These are phyloP conservation scores for Anguilla marmorata DNA, from an alignment of 2,797 vertebrate species.

Conservation along the genomic window DNA sequence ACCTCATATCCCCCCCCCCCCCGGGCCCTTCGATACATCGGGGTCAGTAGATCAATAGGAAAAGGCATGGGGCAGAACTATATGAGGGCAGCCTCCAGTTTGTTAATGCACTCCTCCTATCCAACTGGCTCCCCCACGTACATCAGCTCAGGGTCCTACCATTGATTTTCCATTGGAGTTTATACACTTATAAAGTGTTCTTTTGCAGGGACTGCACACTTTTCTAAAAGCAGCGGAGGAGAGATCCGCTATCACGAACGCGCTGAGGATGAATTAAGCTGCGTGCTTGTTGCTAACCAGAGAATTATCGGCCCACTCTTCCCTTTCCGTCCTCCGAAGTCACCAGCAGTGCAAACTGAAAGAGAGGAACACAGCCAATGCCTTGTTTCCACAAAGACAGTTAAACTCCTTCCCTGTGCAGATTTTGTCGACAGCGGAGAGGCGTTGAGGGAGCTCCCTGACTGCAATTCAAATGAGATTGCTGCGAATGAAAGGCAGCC, in stretches of 20 bases:
- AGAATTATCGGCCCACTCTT: background rate
- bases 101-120: background rate
- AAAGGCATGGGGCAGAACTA: background rate
- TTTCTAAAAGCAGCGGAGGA: background rate
- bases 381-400: background rate
- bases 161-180: background rate
- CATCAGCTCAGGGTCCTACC: background rate
- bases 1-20: background rate
- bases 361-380: background rate
- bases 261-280: background rate
- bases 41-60: background rate
- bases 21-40: background rate
- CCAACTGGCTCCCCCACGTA: background rate
- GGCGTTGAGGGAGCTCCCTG: background rate
- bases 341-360: background rate
- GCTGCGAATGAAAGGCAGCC: background rate
- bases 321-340: background rate
- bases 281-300: background rate
- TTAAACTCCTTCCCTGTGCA: background rate
- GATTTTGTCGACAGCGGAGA: background rate
- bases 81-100: background rate
- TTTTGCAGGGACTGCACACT: background rate
- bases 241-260: background rate
- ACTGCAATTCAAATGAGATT: conserved; percentile 16
- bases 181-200: background rate